Evolutionary conservation across 2,888 invertebrate genomes (phyloP).

Genomic region (Rosalia funebris): DNA sequence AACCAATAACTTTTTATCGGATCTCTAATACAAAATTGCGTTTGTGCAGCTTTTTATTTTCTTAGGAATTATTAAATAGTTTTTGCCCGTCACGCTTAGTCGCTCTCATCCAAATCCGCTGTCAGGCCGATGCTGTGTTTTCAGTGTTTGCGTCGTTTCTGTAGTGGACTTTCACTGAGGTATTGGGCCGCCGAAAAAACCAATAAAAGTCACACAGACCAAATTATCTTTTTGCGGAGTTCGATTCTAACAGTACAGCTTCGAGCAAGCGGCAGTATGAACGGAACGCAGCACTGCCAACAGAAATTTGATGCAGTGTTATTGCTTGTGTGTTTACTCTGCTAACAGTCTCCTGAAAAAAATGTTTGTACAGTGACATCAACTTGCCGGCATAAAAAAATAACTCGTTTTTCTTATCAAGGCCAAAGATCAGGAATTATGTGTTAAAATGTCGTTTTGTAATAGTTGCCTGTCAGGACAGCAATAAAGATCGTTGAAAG

Average conservation of each 20-base stretch:
- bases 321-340: not conserved
- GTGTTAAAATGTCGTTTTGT: slow-evolving; percentile 5
- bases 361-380: slow-evolving; percentile 12
- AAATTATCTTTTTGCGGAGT: slow-evolving; percentile 1
- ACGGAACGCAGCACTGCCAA: not conserved
- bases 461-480: not conserved
- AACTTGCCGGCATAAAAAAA: slow-evolving; percentile 10
- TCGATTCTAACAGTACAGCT: not conserved
- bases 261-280: not conserved
- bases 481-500: no score
- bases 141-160: slow-evolving; percentile 13
- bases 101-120: slow-evolving; percentile 10
- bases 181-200: slow-evolving; percentile 1
- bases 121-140: slow-evolving; percentile 3
- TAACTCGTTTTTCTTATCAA: slow-evolving; percentile 19
- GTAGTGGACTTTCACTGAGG: slow-evolving; percentile 19
- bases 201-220: not conserved
- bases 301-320: not conserved
- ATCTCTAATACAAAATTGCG: slow-evolving; percentile 22
- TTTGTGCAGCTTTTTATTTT: slow-evolving; percentile 20
- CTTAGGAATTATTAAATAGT: slow-evolving; percentile 14
- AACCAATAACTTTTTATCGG: slow-evolving; percentile 25
- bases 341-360: slow-evolving; percentile 3
- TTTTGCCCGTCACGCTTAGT: slow-evolving; percentile 12
- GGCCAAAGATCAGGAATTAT: slow-evolving; percentile 10